Evolutionary conservation across 1,140 invertebrate species (phyloP).

Genomic region (Pachypeltis micranthus): DNA sequence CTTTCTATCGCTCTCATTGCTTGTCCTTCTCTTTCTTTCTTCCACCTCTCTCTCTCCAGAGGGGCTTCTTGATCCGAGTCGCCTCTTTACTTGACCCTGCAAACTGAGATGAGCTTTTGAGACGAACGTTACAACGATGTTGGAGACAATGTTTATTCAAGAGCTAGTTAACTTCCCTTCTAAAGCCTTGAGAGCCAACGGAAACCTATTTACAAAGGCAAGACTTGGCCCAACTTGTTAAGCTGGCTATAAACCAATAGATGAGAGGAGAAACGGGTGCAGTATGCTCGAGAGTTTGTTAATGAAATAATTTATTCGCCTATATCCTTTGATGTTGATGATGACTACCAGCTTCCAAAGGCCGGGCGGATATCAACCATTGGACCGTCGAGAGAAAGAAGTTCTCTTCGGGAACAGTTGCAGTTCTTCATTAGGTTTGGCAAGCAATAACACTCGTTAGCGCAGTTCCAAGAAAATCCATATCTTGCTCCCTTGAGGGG

Average conservation of each 20-base stretch:
- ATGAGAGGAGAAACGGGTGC: not conserved
- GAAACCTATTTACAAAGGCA: conserved; percentile 9
- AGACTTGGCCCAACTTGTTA: conserved; percentile 1
- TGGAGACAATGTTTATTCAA: conserved; percentile 9
- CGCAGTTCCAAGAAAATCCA: no score
- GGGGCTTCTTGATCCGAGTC: not conserved
- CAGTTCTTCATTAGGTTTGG: no score
- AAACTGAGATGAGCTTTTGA: not conserved
- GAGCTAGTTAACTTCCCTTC: not conserved
- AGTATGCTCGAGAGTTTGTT: not conserved
- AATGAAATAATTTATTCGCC: conserved; percentile 10
- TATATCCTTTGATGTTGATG: no score
- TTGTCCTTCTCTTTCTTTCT: no score
- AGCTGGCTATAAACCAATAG: conserved; percentile 4
- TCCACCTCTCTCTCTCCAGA: not conserved
- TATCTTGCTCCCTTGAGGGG: no score
- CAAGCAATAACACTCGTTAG: no score
- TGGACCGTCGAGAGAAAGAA: no score
- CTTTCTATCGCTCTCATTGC: no score
- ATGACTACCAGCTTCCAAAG: no score
- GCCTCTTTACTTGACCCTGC: no score
- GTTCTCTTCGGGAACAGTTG: no score
- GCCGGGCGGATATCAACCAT: no score
- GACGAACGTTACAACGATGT: not conserved
- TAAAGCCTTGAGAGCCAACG: not conserved